Percentiles rank a stretch among this genome's conserved stretches.
Conservation (phyloP, 2,797 vertebrate species). For the Sebastes ruberrimus region DNA sequence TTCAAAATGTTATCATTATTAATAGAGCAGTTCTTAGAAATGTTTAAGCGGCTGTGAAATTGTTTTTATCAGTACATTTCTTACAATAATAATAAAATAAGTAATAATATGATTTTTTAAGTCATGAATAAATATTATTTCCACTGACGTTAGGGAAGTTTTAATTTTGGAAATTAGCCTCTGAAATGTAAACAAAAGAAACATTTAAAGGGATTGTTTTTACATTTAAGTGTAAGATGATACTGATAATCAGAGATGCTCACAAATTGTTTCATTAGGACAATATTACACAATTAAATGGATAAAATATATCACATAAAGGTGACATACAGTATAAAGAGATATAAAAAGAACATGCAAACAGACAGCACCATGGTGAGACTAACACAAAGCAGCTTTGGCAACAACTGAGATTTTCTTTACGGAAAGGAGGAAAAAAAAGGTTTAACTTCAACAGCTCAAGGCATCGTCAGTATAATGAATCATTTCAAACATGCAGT, state of each 20-base stretch:
- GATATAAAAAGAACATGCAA: conserved; percentile 75
- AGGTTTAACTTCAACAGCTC: conserved; percentile 68
- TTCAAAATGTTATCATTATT: conserved; percentile 70
- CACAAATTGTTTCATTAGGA: conserved; percentile 61
- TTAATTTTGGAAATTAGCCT: conserved; percentile 15
- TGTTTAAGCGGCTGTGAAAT: conserved; percentile 72
- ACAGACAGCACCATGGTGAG: conserved; percentile 66
- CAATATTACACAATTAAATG: conserved; percentile 64
- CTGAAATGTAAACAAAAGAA: conserved; percentile 19
- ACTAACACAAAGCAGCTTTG: conserved; percentile 74
- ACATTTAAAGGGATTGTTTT: conserved; percentile 29
- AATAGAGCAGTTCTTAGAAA: conserved; percentile 76
- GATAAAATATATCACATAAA: conserved; percentile 73
- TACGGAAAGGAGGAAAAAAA: conserved; percentile 47
- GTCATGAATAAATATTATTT: conserved; percentile 75
- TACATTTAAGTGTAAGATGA: conserved; percentile 41
- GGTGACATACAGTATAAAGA: conserved; percentile 67
- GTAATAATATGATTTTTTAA: conserved; percentile 37
- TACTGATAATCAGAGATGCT: conserved; percentile 65
- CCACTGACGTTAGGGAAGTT: conserved; percentile 39
- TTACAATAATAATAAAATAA: conserved; percentile 52
- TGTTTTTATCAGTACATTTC: conserved; percentile 25
- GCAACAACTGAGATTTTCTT: conserved; percentile 64
- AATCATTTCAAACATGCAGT: conserved; percentile 77
- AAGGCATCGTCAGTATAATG: conserved; percentile 76